Conservation (phyloP, 2,888 invertebrate genomes). For the Pantelozetes paolii region DNA sequence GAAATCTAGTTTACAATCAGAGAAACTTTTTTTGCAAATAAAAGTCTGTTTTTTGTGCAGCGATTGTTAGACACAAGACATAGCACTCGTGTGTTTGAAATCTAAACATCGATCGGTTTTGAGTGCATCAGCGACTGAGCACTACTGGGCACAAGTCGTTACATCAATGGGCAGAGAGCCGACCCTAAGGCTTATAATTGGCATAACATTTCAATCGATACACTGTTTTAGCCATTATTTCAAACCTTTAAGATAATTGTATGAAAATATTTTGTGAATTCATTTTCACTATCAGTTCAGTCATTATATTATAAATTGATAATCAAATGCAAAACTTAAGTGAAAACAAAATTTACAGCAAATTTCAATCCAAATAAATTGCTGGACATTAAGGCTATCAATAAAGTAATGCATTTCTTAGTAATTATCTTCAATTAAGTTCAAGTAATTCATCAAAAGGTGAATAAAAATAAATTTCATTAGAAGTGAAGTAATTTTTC, state of each 20-base stretch:
- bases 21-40: too few species aligned
- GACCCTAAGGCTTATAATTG: neutral
- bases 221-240: neutral
- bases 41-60: too few species aligned
- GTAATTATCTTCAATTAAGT: neutral
- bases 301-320: neutral
- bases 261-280: too few species aligned
- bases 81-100: too few species aligned
- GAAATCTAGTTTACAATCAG: too few species aligned
- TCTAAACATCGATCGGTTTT: constrained; percentile 15
- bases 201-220: neutral
- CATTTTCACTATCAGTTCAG: too few species aligned
- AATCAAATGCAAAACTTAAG: neutral
- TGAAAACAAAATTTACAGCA: neutral
- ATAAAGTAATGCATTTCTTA: neutral
- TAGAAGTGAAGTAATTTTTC: neutral
- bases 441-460: neutral
- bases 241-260: neutral
- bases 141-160: neutral
- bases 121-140: neutral
- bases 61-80: too few species aligned
- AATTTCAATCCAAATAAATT: neutral
- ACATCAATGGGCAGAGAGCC: neutral
- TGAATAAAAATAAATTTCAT: too few species aligned
- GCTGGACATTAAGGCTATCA: neutral